Evolutionary conservation across 2,797 vertebrate genomes (phyloP).

Genomic region (Choloepus didactylus): DNA sequence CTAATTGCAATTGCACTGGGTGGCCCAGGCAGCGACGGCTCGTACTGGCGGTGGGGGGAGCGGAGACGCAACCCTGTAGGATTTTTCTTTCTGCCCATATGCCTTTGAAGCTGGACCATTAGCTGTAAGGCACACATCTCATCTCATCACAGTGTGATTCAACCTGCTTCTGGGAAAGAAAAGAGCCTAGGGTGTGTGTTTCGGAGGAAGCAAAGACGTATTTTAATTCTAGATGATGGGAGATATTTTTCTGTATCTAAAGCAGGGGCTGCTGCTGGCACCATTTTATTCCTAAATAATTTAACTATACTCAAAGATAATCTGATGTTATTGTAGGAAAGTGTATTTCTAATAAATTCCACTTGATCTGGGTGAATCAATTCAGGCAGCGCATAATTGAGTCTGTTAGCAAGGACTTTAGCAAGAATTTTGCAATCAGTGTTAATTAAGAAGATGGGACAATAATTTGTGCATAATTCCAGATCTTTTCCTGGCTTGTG

Average conservation of each 20-base stretch:
- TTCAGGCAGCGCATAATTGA: slow-evolving; percentile 85
- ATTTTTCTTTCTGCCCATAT: slow-evolving; percentile 46
- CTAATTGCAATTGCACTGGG: slow-evolving; percentile 75
- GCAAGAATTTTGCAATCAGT: slow-evolving; percentile 85
- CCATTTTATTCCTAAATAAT: slow-evolving; percentile 84
- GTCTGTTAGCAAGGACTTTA: slow-evolving; percentile 85
- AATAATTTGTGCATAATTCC: slow-evolving; percentile 83
- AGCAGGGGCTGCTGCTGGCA: not conserved
- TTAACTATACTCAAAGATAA: slow-evolving; percentile 87
- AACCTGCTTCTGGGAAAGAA: slow-evolving; percentile 45
- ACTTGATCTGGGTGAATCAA: slow-evolving; percentile 86
- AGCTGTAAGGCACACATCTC: slow-evolving; percentile 50
- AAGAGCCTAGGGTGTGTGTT: not conserved
- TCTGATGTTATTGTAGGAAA: slow-evolving; percentile 85
- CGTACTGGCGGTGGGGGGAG: not conserved
- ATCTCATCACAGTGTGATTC: not conserved
- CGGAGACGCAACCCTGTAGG: not conserved
- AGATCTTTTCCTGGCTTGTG: slow-evolving; percentile 85
- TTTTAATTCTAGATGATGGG: not conserved
- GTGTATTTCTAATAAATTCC: slow-evolving; percentile 86
- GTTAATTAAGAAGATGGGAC: slow-evolving; percentile 88
- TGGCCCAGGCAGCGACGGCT: slow-evolving; percentile 49
- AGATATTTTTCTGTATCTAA: slow-evolving; percentile 22
- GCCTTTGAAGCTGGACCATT: slow-evolving; percentile 66
- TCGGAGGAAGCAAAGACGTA: not conserved